Evolutionary conservation across 2,113 vertebrate species (phyloP).

Genomic region (Stegostoma tigrinum): DNA sequence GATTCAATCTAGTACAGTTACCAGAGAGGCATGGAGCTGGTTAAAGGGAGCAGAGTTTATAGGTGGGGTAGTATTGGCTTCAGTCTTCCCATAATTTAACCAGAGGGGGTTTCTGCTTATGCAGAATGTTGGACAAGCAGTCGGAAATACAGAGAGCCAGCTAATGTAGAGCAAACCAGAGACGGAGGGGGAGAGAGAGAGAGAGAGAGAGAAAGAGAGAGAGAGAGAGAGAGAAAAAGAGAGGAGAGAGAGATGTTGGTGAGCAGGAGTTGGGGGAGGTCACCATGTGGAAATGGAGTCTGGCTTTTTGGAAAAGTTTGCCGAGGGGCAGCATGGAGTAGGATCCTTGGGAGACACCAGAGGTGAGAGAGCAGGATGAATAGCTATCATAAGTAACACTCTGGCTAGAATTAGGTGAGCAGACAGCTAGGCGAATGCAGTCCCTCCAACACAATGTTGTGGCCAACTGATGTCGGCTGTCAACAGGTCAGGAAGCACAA

Average conservation of each 20-base stretch:
- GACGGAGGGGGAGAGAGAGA: background rate
- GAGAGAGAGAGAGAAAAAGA: background rate
- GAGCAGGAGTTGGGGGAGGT: background rate
- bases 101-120: background rate
- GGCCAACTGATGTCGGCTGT: no score
- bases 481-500: no score
- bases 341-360: no score
- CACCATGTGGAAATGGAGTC: background rate
- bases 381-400: no score
- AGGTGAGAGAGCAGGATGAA: no score
- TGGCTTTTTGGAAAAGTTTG: background rate
- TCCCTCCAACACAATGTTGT: no score
- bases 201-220: background rate
- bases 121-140: background rate
- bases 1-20: background rate
- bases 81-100: background rate
- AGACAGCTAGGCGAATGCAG: no score
- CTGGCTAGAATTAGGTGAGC: no score
- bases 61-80: background rate
- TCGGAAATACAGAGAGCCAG: background rate
- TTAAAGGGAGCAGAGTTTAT: background rate
- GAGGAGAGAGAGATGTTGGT: background rate
- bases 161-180: background rate
- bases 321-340: background rate
- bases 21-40: background rate